phyloP scores from a whole-genome alignment of 2,797 vertebrate species.

The Mus minutoides region DNA sequence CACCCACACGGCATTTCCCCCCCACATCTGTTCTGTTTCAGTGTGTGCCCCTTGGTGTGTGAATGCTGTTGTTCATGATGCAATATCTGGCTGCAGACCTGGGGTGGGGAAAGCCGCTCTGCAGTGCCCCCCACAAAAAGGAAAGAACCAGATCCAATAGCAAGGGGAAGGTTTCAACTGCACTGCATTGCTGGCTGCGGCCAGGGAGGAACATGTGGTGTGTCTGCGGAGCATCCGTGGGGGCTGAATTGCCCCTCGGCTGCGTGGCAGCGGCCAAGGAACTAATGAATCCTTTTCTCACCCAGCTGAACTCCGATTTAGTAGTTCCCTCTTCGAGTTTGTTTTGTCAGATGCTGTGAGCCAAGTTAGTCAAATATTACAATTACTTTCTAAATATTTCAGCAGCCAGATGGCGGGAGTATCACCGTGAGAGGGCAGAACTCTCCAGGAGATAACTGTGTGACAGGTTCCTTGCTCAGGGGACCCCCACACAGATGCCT shows the following conservation, averaged over 20 bases:
- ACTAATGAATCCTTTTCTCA: constrained; percentile 58
- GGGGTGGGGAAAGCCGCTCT: neutral
- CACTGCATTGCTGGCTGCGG: neutral
- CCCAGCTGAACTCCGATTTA: neutral
- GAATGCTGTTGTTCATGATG: neutral
- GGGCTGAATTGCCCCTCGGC: neutral
- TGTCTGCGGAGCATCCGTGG: neutral
- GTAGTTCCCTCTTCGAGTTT: constrained; percentile 51
- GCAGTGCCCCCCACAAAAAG: neutral
- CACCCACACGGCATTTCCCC: accelerated
- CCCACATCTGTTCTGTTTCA: neutral
- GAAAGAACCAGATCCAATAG: constrained; percentile 29
- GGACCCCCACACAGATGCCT: neutral
- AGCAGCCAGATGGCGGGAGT: constrained; percentile 68
- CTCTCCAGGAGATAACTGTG: constrained; percentile 63
- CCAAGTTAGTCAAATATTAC: constrained; percentile 73
- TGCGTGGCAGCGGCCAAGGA: neutral
- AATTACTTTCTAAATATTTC: constrained; percentile 72
- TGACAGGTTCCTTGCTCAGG: neutral
- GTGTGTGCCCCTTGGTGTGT: neutral
- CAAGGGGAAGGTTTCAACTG: neutral
- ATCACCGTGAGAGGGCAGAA: constrained; percentile 51
- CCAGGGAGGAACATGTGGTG: neutral
- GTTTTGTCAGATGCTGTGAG: constrained; percentile 67
- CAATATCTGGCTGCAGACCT: neutral